These are phyloP conservation scores for Notarius quadriscutis DNA, from an alignment of 2,113 vertebrate genomes.

Conservation along the genomic window DNA sequence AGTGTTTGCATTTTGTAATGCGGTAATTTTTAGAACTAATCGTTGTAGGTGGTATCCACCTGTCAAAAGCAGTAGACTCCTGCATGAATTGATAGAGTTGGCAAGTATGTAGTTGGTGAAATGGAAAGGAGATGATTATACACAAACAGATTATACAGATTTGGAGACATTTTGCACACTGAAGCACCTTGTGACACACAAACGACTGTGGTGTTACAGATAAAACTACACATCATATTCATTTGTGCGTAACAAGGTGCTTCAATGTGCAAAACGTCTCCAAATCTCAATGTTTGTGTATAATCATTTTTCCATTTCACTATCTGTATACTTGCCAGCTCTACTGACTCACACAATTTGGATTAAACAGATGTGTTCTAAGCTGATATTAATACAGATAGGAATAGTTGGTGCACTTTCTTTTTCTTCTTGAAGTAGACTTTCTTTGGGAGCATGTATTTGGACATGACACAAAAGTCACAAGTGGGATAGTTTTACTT, in stretches of 20 bases:
- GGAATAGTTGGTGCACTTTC: not conserved
- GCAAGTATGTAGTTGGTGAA: not conserved
- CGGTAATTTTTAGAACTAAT: too few relatives aligned
- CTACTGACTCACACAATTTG: not conserved
- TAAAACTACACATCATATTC: not conserved
- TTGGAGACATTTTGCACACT: not conserved
- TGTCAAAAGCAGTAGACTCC: too few relatives aligned
- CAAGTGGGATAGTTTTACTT: not conserved
- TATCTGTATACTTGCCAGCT: too few relatives aligned
- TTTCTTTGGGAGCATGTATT: not conserved
- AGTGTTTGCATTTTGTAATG: too few relatives aligned
- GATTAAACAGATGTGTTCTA: not conserved
- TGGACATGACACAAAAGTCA: not conserved
- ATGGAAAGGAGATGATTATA: conserved; percentile 6
- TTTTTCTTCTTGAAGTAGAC: not conserved
- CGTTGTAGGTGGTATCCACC: too few relatives aligned
- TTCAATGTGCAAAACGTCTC: not conserved
- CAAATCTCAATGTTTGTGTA: not conserved
- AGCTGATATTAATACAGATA: not conserved
- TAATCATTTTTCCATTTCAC: not conserved
- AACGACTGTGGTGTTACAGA: not conserved
- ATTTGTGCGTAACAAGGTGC: not conserved
- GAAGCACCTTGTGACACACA: not conserved
- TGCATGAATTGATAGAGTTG: too few relatives aligned
- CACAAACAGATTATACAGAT: not conserved